Evolutionary conservation across 1,140 invertebrate genomes (phyloP), one percentile per base, ranked within the genome.

Genomic region (Oryctes rhinoceros): DNA sequence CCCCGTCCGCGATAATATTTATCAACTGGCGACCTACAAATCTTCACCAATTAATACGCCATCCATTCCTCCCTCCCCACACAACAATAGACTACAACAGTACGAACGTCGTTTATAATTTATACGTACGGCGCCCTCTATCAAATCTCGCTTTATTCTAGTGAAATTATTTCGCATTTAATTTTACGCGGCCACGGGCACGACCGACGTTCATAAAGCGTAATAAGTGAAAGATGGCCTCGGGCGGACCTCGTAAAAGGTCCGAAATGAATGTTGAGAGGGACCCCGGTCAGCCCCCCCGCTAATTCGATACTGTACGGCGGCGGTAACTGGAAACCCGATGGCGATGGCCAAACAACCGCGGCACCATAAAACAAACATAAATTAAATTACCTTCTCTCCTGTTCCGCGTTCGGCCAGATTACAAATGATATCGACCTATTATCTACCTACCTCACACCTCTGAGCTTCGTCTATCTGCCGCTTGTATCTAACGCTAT

Each of bases 351-450:
- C 49, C 49, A 53, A 53, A 53, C 49, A 53, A 53, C 49, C 49
- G 49, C 49, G 49, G 49, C 11, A 53, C 49, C 49, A 53, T 53
- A 53, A 53, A 53, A 53, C 49, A 53, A 53, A 53, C 49, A 53
- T 53, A 53, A 53, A 53, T 53, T 53, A 53, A 53, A 53, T 53
- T 53, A 53, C 49, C 5, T 5, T 44, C 49, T 53, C 49, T 18
- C n/a, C 24, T 30, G 24, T 53, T 53, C 49, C 49, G 49, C 49
- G n/a, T 53, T 18, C 3, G n/a, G 13, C 49, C 49, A 18, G 49
- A 53, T 53, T 53, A 53, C 49, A 53, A 53, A 53, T 53, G 49
- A 53, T 53, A 53, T 53, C 49, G n/a, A 53, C 49, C 49, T 53
- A 53, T 53, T 53, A 53, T 44, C 49, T 53, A 53, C 49, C 49